These are phyloP conservation scores for Cydia splendana DNA, from an alignment of 1,140 invertebrate species.

Conservation along the genomic window DNA sequence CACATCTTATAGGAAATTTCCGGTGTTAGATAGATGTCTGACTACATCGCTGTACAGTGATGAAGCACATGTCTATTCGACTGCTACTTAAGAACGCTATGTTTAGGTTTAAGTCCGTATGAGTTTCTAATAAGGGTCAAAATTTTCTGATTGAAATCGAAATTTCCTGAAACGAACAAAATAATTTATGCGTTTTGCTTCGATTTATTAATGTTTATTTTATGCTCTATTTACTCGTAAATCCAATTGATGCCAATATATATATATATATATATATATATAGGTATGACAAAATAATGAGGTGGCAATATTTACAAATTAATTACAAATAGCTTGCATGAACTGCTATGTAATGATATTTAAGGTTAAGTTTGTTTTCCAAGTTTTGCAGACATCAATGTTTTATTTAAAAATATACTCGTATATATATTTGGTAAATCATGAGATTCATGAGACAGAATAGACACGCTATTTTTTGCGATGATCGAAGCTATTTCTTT, in stretches of 20 bases:
- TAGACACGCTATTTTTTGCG: not conserved
- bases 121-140: not conserved
- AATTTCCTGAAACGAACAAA: not conserved
- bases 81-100: constrained; percentile 41
- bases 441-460: not conserved
- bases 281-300: not conserved
- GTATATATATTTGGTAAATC: not conserved
- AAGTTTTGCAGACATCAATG: not conserved
- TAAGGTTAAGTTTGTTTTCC: not conserved
- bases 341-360: constrained; percentile 13
- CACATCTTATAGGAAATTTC: not conserved
- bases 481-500: not conserved
- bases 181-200: not conserved
- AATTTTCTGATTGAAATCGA: not conserved
- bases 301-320: not conserved
- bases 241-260: not conserved
- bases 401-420: not conserved
- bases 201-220: not conserved
- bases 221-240: constrained; percentile 4
- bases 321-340: constrained; percentile 21
- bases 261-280: no score
- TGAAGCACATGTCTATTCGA: constrained; percentile 75
- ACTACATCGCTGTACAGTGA: constrained; percentile 64
- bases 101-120: not conserved
- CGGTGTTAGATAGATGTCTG: constrained; percentile 71